These are phyloP conservation scores for Trichogramma evanescens DNA, from an alignment of 2,888 invertebrate genomes.

Conservation along the genomic window DNA sequence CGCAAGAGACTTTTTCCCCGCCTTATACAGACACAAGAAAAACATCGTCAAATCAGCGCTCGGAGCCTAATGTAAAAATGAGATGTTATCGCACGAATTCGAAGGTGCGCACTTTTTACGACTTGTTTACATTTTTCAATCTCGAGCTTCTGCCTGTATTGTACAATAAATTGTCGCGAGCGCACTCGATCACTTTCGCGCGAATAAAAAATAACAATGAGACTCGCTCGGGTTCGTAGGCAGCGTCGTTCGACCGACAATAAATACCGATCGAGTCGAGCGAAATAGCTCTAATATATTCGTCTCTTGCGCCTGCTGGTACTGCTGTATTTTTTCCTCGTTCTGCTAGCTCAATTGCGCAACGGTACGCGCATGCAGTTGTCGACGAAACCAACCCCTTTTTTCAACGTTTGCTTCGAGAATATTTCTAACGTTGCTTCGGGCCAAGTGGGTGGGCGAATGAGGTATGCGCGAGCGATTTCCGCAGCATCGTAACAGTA, in stretches of 20 bases:
- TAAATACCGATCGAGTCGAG: slow-evolving; percentile 6
- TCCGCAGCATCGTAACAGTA: slow-evolving; percentile 37
- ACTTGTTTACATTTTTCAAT: slow-evolving; percentile 6
- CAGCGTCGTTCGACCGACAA: background rate
- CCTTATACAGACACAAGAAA: background rate
- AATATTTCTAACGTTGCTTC: background rate
- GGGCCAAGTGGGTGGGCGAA: slow-evolving; percentile 7
- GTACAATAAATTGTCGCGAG: background rate
- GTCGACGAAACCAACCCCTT: background rate
- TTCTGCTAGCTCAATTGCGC: background rate
- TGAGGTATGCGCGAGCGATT: slow-evolving; percentile 23
- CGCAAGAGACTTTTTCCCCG: background rate
- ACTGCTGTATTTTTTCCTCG: background rate
- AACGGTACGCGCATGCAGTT: no score
- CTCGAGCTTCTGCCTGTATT: no score
- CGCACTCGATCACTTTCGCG: slow-evolving; percentile 9
- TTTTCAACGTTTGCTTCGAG: background rate
- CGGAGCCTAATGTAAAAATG: slow-evolving; percentile 2
- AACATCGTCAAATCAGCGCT: background rate
- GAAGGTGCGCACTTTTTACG: background rate
- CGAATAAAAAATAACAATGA: slow-evolving; percentile 3
- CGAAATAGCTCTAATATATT: slow-evolving; percentile 7
- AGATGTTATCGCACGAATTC: background rate
- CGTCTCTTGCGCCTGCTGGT: background rate
- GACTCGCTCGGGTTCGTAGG: background rate